Evolutionary conservation across 1,140 invertebrate species (phyloP), one percentile per base, ranked within the genome.

Genomic region (Lasioglossum baleicum): DNA sequence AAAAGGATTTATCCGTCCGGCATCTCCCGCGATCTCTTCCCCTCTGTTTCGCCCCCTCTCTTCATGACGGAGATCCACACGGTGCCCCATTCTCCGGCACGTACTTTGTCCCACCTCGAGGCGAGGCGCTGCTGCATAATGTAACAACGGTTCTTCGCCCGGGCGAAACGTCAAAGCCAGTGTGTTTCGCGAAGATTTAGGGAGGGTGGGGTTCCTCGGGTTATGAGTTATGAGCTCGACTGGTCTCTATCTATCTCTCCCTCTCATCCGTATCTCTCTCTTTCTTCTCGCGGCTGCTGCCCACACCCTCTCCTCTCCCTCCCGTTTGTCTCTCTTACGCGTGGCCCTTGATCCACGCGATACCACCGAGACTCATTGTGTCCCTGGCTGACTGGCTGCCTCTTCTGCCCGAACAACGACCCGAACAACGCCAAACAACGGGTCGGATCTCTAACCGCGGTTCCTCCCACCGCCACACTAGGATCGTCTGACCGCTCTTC

Each of bases 91-190:
- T 31, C 53, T 71, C 53, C 51, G 31, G 11, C 44, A 7, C 53
- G 53, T 63, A 31, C 70, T 65, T 77, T 78, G 80, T 82, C 73
- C 70, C 84, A 73, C 83, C 70, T 70, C 70, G 84, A 76, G 79
- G 56, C 77, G 70, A 63, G 61, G 69, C 69, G 77, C 83, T 72
- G 77, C 86, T 85, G 86, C 86, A 88, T 88, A 88, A 88, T 88
- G 86, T 88, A 88, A 87, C 85, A 88, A 88, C 87, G 87, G 87
- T 86, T 83, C 86, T 82, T 86, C 81, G 80, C 80, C 81, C 42
- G 80, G 84, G 83, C 87, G 84, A 89, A 86, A 89, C 89, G 88
- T 89, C 88, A 89, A 89, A 90, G 81, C 70, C 88, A 90, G 82
- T 86, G 84, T 88, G 84, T 87, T 88, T 85, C 87, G 83, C 82